Percentiles rank a stretch among this genome's conserved stretches.
phyloP scores from a whole-genome alignment of 2,888 invertebrate species.

The Anoplius nigerrimus region DNA sequence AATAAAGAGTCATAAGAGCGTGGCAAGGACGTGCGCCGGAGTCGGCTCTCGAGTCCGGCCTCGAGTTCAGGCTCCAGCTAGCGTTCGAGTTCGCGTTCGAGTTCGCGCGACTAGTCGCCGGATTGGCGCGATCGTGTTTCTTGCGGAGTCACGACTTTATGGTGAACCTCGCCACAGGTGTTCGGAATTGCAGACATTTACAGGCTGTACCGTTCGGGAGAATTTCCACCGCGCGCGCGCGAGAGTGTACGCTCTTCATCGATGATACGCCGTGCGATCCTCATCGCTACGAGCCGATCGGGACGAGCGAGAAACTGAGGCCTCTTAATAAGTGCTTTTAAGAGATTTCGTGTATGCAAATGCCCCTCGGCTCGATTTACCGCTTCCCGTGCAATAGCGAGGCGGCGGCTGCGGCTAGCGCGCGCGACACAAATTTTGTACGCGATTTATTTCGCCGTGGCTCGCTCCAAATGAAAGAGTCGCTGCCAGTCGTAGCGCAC shows the following conservation, averaged over 20 bases:
- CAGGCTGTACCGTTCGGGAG: constrained; percentile 11
- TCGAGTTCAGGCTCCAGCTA: too few species aligned
- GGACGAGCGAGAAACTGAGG: not conserved
- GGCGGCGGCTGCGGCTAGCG: not conserved
- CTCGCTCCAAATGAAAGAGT: too few species aligned
- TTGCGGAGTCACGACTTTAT: constrained; percentile 12
- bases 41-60: too few species aligned
- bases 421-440: not conserved
- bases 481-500: too few species aligned
- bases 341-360: constrained; percentile 3
- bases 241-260: too few species aligned
- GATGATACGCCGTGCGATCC: not conserved
- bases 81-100: too few species aligned
- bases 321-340: not conserved
- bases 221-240: constrained; percentile 21
- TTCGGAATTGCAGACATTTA: constrained; percentile 16
- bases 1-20: constrained; percentile 36
- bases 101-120: constrained; percentile 1
- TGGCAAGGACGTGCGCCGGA: constrained; percentile 35
- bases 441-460: constrained; percentile 22
- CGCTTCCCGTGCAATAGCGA: too few species aligned
- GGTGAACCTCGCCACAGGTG: constrained; percentile 43
- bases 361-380: not conserved
- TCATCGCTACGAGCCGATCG: not conserved
- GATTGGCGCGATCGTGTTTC: constrained; percentile 38